phyloP scores from a whole-genome alignment of 2,113 vertebrate species.

The Clarias batrachus region DNA sequence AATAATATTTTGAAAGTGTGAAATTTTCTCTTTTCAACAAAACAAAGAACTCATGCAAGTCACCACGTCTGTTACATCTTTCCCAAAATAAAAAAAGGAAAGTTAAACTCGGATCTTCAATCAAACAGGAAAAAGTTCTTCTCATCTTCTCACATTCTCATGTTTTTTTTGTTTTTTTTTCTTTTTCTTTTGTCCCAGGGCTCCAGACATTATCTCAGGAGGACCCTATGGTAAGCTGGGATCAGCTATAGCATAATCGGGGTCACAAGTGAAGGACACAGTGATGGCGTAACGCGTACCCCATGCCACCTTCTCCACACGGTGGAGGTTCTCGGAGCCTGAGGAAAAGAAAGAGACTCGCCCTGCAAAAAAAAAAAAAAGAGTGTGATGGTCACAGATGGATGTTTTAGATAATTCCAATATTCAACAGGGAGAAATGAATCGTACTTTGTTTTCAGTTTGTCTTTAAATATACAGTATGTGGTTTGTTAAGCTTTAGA shows the following conservation, averaged over 20 bases:
- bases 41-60: background rate
- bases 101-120: background rate
- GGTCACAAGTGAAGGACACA: conserved; percentile 94
- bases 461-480: background rate
- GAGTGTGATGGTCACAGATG: background rate
- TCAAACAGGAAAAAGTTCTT: background rate
- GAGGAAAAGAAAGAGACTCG: conserved; percentile 96
- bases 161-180: background rate
- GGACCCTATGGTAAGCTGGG: conserved; percentile 69
- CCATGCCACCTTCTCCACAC: conserved; percentile 90
- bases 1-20: background rate
- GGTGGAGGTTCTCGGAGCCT: conserved; percentile 92
- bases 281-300: conserved; percentile 94
- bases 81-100: background rate
- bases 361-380: conserved; percentile 71
- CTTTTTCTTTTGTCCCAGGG: conserved; percentile 53
- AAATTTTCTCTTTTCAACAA: background rate
- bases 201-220: conserved; percentile 36
- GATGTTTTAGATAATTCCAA: background rate
- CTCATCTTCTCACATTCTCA: background rate
- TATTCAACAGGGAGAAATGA: background rate
- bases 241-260: conserved; percentile 80
- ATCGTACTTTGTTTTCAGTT: background rate
- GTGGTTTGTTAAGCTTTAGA: background rate
- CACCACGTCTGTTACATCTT: background rate